These are phyloP conservation scores for Chrysodeixis includens DNA, from an alignment of 2,888 invertebrate species.

Conservation along the genomic window DNA sequence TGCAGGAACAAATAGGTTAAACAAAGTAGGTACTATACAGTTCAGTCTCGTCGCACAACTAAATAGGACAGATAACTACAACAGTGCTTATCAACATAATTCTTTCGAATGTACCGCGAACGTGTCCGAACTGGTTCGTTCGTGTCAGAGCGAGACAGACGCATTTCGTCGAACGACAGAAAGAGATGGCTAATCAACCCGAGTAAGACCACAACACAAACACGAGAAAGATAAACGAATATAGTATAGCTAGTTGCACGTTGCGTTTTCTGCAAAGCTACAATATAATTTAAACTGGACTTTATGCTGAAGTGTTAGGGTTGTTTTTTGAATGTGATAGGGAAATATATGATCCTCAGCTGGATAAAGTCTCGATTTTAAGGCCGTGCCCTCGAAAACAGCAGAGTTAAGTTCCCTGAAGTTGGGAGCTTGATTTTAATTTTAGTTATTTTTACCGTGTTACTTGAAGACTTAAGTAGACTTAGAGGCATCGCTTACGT, in stretches of 20 bases:
- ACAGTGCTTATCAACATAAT: slow-evolving; percentile 63
- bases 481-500: not conserved
- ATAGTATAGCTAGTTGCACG: slow-evolving; percentile 67
- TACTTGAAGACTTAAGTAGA: slow-evolving; percentile 15
- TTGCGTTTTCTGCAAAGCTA: slow-evolving; percentile 64
- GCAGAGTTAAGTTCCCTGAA: slow-evolving; percentile 58
- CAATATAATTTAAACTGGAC: slow-evolving; percentile 41
- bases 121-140: slow-evolving; percentile 77
- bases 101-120: slow-evolving; percentile 68
- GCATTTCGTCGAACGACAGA: slow-evolving; percentile 55
- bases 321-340: slow-evolving; percentile 34
- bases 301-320: slow-evolving; percentile 22
- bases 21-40: slow-evolving; percentile 34
- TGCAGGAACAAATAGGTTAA: slow-evolving; percentile 47
- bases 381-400: slow-evolving; percentile 62
- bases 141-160: slow-evolving; percentile 63
- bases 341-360: slow-evolving; percentile 56
- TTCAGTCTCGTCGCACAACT: slow-evolving; percentile 48
- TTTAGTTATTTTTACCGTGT: slow-evolving; percentile 34
- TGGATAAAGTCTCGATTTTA: slow-evolving; percentile 63
- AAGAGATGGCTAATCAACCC: slow-evolving; percentile 62
- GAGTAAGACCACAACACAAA: slow-evolving; percentile 78
- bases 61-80: slow-evolving; percentile 61
- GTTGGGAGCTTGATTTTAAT: slow-evolving; percentile 48
- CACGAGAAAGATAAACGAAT: slow-evolving; percentile 66